Base-by-base conservation (phyloP, 1,140 invertebrate species). In the Thaumatotibia leucotreta region DNA sequence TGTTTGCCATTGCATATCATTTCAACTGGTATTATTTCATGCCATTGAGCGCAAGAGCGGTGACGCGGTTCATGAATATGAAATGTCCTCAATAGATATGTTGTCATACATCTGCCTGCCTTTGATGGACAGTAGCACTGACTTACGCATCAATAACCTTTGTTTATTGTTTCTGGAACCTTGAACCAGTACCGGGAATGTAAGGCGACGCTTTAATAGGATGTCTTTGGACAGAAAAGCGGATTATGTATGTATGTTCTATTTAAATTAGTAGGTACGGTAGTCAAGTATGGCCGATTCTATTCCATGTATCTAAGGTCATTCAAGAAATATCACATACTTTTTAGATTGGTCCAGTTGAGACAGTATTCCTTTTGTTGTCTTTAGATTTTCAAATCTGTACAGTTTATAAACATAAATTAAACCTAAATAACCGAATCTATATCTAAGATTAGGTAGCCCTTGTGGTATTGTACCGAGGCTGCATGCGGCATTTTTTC, bases 51-150 rank as follows among this genome's bases (percentile, higher is more conserved):
- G 76, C 64, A 31, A n/a, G 20, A 23, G 64, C 72, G 77, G 75
- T 77, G 78, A 79, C 73, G 62, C 70, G 69, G 5, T 64, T 62
- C 81, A 88, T 88, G 84, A 84, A 88, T 88, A 88, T 85, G 84
- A 86, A 88, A 77, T 75, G 73, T 33, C 32, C 71, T 84, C 79
- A 83, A 88, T 88, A 86, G 83, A 86, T 82, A 82, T 79, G 83
- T 84, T 84, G 82, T 88, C 83, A 86, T 85, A 83, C 77, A 74
- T 81, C 81, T 82, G 73, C 70, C 64, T 73, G 64, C 29, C 70
- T 76, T 76, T 87, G 82, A 87, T 72, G 78, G 73, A 83, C 79
- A 70, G 76, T 80, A 75, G 77, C 68, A 75, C 67, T 65, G 76
- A 75, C 77, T 73, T 78, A 82, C 72, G 75, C 76, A 82, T 83